Evolutionary conservation across 2,797 vertebrate species (phyloP).

Genomic region (Dicrostonyx torquatus): DNA sequence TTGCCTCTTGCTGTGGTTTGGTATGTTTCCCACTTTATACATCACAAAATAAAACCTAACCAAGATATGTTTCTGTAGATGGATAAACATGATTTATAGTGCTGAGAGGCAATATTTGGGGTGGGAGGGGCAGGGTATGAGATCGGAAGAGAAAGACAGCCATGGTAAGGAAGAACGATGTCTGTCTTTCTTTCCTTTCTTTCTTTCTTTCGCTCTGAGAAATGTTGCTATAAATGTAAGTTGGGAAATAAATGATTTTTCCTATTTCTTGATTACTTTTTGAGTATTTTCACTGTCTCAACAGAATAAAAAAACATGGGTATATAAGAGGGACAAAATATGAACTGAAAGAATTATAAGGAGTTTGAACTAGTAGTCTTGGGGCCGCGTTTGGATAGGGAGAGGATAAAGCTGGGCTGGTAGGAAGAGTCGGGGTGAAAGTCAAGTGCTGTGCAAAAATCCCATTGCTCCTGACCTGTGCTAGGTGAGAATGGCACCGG

Average conservation of each 20-base stretch:
- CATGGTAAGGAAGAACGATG: background rate
- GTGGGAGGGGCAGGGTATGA: rapidly evolving
- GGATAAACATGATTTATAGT: background rate
- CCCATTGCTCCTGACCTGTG: background rate
- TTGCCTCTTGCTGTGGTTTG: background rate
- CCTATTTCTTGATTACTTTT: background rate
- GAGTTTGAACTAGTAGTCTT: background rate
- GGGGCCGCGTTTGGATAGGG: background rate
- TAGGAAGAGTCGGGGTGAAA: background rate
- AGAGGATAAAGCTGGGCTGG: background rate
- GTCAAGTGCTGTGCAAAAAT: background rate
- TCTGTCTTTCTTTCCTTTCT: too few species aligned
- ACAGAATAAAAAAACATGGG: background rate
- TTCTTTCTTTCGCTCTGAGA: background rate
- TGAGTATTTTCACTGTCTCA: background rate
- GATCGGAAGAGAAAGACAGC: background rate
- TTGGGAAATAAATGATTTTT: background rate
- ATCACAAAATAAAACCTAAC: background rate
- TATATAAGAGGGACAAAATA: background rate
- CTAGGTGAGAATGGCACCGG: background rate
- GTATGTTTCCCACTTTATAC: background rate
- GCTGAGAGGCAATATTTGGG: background rate
- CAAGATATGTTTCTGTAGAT: background rate
- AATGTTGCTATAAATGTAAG: background rate
- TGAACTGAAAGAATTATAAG: background rate